Base-by-base conservation (phyloP, 2,113 vertebrate genomes). In the Manacus vitellinus region DNA sequence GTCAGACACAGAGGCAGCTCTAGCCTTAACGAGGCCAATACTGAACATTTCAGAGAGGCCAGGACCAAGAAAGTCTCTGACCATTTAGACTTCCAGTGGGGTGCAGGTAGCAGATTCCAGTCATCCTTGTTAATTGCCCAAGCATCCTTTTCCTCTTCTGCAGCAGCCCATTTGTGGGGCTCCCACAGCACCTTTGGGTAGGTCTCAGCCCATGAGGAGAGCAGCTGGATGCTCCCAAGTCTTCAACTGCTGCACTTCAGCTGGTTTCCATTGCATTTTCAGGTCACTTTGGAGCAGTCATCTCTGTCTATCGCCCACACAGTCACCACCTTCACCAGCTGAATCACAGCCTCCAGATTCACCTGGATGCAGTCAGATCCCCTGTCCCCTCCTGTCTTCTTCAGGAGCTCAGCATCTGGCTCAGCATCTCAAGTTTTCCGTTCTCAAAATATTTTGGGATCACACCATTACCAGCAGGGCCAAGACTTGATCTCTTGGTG, bases 171-270 rank as follows among this genome's bases (percentile, higher is more conserved):
- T 59, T 72, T 0, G 0, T 37, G n/a, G 46, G n/a, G 10, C 47
- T 84, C 28, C 21, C 0, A 0, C 25, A 70, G 58, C 71, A 82
- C 19, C 37, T 70, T 75, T 0, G 0, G 44, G 30, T 39, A 85
- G 41, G 49, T 94, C 46, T 51, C 46, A 84, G 35, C 2, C 56
- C 67, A 21, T 0, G 0, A 75, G 66, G 24, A 89, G 21, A 22
- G 39, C 73, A 85, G 33, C 79, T 21, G 27, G 41, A 47, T 81
- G 18, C 21, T 89, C 33, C 51, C 43, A 82, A 67, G 56, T 33
- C 39, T 78, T 28, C 10, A 22, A 44, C 24, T 88, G 61, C 62
- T 65, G 61, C 2, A 4, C 13, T 93, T 81, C 11, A 11, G 43
- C 28, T 47, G 47, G 10, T 39, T 85, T 44, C 68, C 16, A 21